Conservation (phyloP, 2,797 vertebrate species). For the Acanthopagrus latus region DNA sequence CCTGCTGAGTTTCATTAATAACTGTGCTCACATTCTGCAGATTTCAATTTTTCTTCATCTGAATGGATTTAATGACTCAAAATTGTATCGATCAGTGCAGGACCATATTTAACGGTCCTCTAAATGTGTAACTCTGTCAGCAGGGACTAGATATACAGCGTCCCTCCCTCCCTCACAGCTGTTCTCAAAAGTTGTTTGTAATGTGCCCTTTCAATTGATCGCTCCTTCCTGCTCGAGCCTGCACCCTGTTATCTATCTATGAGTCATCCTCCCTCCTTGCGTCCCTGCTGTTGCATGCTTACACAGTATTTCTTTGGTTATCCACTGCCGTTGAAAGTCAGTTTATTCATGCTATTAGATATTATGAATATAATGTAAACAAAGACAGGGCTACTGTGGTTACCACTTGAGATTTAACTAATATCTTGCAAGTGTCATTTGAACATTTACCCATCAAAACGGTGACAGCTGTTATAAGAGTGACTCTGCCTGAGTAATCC, state of each 20-base stretch:
- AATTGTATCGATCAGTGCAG: conserved; percentile 5
- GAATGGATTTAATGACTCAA: conserved; percentile 6
- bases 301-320: conserved; percentile 20
- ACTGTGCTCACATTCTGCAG: background rate
- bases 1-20: conserved; percentile 26
- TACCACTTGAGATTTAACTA: background rate
- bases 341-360: background rate
- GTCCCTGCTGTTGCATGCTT: conserved; percentile 11
- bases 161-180: conserved; percentile 28
- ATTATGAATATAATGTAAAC: background rate
- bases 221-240: conserved; percentile 22
- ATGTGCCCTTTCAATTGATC: conserved; percentile 36
- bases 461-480: background rate
- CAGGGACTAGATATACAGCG: conserved; percentile 11
- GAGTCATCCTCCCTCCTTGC: conserved; percentile 49
- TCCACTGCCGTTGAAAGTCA: background rate
- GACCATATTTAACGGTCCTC: background rate
- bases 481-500: background rate
- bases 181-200: conserved; percentile 18
- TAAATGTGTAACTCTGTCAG: conserved; percentile 18
- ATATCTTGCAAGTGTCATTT: background rate
- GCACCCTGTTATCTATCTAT: conserved; percentile 30
- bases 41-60: conserved; percentile 11
- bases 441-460: background rate
- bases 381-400: background rate